Base-by-base conservation (phyloP, 1,140 invertebrate genomes). In the Hydropsyche tenuis region DNA sequence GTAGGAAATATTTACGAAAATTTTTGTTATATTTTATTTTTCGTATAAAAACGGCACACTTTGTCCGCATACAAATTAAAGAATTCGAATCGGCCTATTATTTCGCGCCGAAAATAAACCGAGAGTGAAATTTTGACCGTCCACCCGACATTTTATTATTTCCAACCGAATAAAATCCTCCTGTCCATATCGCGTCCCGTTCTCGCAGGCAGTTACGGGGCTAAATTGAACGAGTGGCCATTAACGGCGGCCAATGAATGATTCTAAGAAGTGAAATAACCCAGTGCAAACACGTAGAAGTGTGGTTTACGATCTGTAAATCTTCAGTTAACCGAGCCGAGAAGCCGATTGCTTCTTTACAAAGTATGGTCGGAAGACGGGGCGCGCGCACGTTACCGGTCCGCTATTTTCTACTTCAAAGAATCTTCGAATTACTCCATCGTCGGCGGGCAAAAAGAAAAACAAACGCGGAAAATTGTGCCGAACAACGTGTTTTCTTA, bases 251-350 rank as follows among this genome's bases (percentile, higher is more conserved):
- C 18, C 66, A 51, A 69, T 72, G 72, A 71, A 69, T 65, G 69
- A 73, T 75, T 75, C 74, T 63, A 64, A 75, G 74, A 75, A 75
- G 71, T 73, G 71, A 75, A 75, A 73, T 70, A 76, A 70, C 43
- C 53, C 71, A 73, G 72, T 70, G 43, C 53, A 70, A 76, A 76
- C 71, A 76, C 46, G 72, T 68, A 45, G 48, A 73, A 69, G 71
- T 73, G 72, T 76, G 25, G 53, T 76, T 76, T 76, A 76, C 69
- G 75, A 65, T 46, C 46, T 66, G 75, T 76, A 76, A 76, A 76
- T 76, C 75, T 76, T 63, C 48, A 27, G 60, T 46, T 76, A 76
- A 73, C 75, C 66, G 60, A 70, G 42, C 62, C 70, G 72, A 73
- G 48, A 68, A 53, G 56, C 62, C 25, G 56, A 46, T 43, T 20